Evolutionary conservation across 2,797 vertebrate genomes (phyloP).

Genomic region (Coranthus polyacanthus): DNA sequence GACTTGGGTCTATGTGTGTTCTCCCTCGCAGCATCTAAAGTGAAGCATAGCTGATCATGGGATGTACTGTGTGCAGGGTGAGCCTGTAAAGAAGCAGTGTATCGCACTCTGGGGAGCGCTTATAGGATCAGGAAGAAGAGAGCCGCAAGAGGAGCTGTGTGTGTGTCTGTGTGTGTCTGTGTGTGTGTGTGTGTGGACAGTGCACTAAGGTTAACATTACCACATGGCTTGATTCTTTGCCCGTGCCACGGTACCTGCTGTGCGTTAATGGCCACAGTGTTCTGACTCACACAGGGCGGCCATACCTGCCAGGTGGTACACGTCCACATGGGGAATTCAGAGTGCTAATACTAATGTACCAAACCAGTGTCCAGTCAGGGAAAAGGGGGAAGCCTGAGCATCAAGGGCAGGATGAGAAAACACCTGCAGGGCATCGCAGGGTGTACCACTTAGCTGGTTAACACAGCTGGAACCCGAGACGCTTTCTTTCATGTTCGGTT

Average conservation of each 20-base stretch:
- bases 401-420: slow-evolving; percentile 18
- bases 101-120: slow-evolving; percentile 57
- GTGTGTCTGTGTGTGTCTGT: slow-evolving; percentile 4
- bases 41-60: slow-evolving; percentile 52
- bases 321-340: slow-evolving; percentile 63
- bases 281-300: slow-evolving; percentile 59
- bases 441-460: slow-evolving; percentile 16
- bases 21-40: slow-evolving; percentile 31
- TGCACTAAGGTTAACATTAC: slow-evolving; percentile 45
- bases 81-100: slow-evolving; percentile 46
- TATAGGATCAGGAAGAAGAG: slow-evolving; percentile 57
- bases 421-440: slow-evolving; percentile 1
- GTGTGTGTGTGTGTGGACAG: slow-evolving; percentile 12
- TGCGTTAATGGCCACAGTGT: slow-evolving; percentile 63
- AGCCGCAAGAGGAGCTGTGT: slow-evolving; percentile 20
- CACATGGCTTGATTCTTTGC: slow-evolving; percentile 48
- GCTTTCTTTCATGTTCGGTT: slow-evolving; percentile 12
- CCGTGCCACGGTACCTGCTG: slow-evolving; percentile 58
- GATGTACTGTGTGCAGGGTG: slow-evolving; percentile 40
- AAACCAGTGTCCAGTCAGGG: slow-evolving; percentile 51
- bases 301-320: slow-evolving; percentile 73
- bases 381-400: neutral
- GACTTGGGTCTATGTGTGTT: slow-evolving; percentile 39
- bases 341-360: slow-evolving; percentile 67
- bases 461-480: slow-evolving; percentile 31